phyloP scores from a whole-genome alignment of 2,113 vertebrate species.

The Phyllostomus hastatus region DNA sequence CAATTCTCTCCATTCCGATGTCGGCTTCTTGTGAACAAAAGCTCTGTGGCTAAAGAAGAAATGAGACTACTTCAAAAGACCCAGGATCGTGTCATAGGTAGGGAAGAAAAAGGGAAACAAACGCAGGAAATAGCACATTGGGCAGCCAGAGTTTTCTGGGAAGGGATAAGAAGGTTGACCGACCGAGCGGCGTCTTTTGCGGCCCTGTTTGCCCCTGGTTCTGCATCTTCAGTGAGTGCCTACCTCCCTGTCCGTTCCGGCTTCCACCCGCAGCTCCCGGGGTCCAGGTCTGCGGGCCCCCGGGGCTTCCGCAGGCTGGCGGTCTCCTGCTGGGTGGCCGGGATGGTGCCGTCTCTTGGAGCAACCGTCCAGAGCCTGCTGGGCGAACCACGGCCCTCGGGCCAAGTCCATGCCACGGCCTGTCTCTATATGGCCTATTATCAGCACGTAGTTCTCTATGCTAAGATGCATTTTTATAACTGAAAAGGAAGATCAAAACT shows the following conservation, averaged over 20 bases:
- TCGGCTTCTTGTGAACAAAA: background rate
- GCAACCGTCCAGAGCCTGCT: accelerated
- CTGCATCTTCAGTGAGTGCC: background rate
- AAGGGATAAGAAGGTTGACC: background rate
- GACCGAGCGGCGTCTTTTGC: background rate
- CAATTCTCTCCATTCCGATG: background rate
- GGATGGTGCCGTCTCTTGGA: accelerated
- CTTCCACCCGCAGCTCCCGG: background rate
- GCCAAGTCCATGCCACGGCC: accelerated
- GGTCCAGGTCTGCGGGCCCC: background rate
- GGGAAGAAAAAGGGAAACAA: background rate
- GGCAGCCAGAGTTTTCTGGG: background rate
- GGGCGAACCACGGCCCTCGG: background rate
- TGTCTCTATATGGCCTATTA: background rate
- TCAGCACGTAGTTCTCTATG: background rate
- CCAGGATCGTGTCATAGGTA: background rate
- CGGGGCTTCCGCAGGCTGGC: background rate
- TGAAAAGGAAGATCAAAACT: background rate
- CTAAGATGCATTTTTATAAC: background rate
- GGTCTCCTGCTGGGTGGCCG: background rate
- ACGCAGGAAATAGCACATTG: background rate
- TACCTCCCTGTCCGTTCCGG: background rate
- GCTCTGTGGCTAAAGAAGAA: background rate
- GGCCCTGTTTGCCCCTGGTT: background rate
- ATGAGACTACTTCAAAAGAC: background rate